Percentiles rank a stretch among this genome's conserved stretches.
Evolutionary conservation across 2,797 vertebrate genomes (phyloP).

Genomic region (Eremophila alpestris): DNA sequence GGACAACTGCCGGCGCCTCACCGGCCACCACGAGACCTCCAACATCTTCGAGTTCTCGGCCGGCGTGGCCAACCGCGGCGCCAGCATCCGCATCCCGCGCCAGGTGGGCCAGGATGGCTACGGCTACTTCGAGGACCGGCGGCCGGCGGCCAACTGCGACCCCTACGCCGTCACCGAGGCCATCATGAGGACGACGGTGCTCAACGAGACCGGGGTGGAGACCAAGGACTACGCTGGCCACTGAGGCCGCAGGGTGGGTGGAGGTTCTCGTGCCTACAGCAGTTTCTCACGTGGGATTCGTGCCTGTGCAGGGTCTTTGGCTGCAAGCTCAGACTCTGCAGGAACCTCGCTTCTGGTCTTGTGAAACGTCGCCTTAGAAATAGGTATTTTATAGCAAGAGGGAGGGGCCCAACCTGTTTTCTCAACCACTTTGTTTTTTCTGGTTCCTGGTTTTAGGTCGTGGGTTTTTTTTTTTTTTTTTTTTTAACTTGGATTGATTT

Average conservation of each 20-base stretch:
- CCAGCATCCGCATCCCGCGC: constrained; percentile 88
- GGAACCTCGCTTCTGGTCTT: constrained; percentile 38
- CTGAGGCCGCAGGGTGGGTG: constrained; percentile 25
- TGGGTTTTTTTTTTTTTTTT: not conserved
- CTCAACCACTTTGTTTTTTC: not conserved
- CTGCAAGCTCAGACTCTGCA: constrained; percentile 35
- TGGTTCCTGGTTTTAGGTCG: not conserved
- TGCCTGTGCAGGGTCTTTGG: not conserved
- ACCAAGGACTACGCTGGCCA: constrained; percentile 55
- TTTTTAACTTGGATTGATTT: not conserved
- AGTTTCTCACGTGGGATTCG: not conserved
- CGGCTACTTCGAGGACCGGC: constrained; percentile 89
- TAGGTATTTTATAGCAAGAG: constrained; percentile 11
- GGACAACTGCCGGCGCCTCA: constrained; percentile 87
- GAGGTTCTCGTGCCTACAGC: not conserved
- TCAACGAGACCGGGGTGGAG: constrained; percentile 65
- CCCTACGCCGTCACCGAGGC: constrained; percentile 82
- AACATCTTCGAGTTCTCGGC: constrained; percentile 82
- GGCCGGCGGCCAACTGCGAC: constrained; percentile 89
- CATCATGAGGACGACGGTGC: constrained; percentile 80
- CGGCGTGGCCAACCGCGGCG: constrained; percentile 81
- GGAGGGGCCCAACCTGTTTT: constrained; percentile 1
- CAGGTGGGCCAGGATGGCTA: constrained; percentile 79
- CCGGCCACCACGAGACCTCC: constrained; percentile 83
- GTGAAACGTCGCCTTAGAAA: constrained; percentile 10